Conservation (phyloP, 1,140 invertebrate species). For the Sweltsa coloradensis region DNA sequence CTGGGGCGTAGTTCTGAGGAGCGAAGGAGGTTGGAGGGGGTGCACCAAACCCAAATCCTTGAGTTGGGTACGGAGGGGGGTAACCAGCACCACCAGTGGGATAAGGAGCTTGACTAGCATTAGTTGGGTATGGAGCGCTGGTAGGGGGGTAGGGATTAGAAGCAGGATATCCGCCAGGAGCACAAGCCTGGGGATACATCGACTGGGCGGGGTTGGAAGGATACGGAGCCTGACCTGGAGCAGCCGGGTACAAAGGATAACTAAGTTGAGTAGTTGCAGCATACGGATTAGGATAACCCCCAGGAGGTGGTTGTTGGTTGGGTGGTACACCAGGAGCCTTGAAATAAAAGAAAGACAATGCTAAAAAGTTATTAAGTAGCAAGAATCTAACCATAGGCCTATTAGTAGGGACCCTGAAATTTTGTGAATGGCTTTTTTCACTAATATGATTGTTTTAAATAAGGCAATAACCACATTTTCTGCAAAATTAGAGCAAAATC, state of each 20-base stretch:
- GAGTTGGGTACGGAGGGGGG: neutral
- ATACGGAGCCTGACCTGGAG: neutral
- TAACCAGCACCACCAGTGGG: too few relatives aligned
- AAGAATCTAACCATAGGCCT: too few relatives aligned
- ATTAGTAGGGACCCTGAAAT: too few relatives aligned
- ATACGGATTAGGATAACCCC: neutral
- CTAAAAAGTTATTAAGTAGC: neutral
- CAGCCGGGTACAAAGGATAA: slow-evolving; percentile 7
- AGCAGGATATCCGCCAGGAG: too few relatives aligned
- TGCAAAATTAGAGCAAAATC: too few relatives aligned
- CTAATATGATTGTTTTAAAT: too few relatives aligned
- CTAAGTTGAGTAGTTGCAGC: slow-evolving; percentile 1
- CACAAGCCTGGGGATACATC: neutral
- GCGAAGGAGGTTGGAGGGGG: slow-evolving; percentile 1
- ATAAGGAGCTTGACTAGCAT: too few relatives aligned
- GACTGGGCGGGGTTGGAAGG: neutral
- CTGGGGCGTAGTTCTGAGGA: neutral
- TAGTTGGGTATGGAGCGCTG: neutral
- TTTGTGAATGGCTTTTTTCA: too few relatives aligned
- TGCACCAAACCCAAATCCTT: neutral
- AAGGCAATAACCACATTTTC: too few relatives aligned
- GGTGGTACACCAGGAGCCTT: slow-evolving; percentile 10
- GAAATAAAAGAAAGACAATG: slow-evolving; percentile 1
- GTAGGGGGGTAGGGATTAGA: too few relatives aligned
- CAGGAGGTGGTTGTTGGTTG: slow-evolving; percentile 1